Evolutionary conservation across 2,888 invertebrate genomes (phyloP).

Genomic region (Sarcophaga subvicina): DNA sequence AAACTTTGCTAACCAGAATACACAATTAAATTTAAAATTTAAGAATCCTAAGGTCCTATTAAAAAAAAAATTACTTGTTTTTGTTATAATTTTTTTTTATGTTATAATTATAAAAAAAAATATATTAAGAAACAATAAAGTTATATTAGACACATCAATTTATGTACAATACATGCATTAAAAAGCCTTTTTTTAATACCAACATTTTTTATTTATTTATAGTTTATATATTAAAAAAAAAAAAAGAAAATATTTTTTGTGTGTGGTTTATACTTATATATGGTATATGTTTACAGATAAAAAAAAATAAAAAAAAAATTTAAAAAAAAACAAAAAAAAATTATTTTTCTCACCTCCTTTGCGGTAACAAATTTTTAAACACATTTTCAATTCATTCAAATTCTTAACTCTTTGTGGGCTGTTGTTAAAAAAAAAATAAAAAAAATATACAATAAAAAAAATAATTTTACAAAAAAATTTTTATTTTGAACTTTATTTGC

Average conservation of each 20-base stretch:
- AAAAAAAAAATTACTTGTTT: constrained; percentile 5
- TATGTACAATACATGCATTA: constrained; percentile 53
- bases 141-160: constrained; percentile 24
- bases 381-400: constrained; percentile 59
- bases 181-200: constrained; percentile 11
- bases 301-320: constrained; percentile 54
- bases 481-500: constrained; percentile 32
- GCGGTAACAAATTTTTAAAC: constrained; percentile 59
- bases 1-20: neutral
- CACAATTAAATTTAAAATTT: neutral
- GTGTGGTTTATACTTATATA: constrained; percentile 53
- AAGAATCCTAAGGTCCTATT: neutral
- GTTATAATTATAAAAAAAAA: neutral
- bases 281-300: constrained; percentile 10
- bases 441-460: constrained; percentile 54
- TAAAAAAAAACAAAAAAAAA: constrained; percentile 69
- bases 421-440: constrained; percentile 66
- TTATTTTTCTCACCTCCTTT: constrained; percentile 71
- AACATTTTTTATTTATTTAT: neutral
- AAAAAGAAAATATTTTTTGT: constrained; percentile 51
- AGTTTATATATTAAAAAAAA: neutral
- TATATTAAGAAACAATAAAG: too few relatives aligned
- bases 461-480: constrained; percentile 54
- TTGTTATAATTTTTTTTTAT: constrained; percentile 3
- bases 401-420: constrained; percentile 65